Base-by-base conservation (phyloP, 2,888 invertebrate genomes). In the Acanthococcus lagerstroemiae region DNA sequence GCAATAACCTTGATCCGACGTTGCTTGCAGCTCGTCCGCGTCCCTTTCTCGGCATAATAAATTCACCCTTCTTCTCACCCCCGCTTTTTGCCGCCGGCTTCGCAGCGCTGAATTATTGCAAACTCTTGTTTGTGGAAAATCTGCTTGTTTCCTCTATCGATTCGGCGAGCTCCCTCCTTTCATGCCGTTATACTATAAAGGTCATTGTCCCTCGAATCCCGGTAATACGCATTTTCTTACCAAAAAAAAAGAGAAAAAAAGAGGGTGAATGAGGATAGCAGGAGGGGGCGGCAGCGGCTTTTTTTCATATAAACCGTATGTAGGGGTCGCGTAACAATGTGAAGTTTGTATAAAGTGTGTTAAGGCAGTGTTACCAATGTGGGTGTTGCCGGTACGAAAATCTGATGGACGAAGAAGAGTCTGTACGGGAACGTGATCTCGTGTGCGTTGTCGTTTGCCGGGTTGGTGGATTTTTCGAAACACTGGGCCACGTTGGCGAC, bases 1-100 rank as follows among this genome's bases (percentile, higher is more conserved):
- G 60, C 60, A 60, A 60, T 60, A 60, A 60, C 60, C 60, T 60
- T 60, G 60, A 60, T 60, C 19, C 50, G 48, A 37, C 37, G n/a
- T 37, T 37, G 45, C 46, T 45, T 37, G 37, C 37, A 17, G 25
- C 58, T 46, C 46, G 37, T 45, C 25, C 58, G 22, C 46, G 37
- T 45, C 25, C 46, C 24, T 46, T 45, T 12, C n/a, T 22, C 27
- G 22, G 7, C 21, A 25, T 37, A 58, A 45, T 45, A 58, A 44
- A 27, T 37, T 37, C 58, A 58, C 58, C 58, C 58, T 58, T 45
- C 3, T 37, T 37, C 37, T 37, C n/a, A 15, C n/a, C 37, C 37
- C n/a, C n/a, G n/a, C n/a, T 37, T 37, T 37, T 3, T 37, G 1
- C 37, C n/a, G 12, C n/a, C 37, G 12, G 12, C n/a, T n/a, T 37